These are phyloP conservation scores for Bagarius yarrelli DNA, from an alignment of 2,113 vertebrate genomes.

Conservation along the genomic window DNA sequence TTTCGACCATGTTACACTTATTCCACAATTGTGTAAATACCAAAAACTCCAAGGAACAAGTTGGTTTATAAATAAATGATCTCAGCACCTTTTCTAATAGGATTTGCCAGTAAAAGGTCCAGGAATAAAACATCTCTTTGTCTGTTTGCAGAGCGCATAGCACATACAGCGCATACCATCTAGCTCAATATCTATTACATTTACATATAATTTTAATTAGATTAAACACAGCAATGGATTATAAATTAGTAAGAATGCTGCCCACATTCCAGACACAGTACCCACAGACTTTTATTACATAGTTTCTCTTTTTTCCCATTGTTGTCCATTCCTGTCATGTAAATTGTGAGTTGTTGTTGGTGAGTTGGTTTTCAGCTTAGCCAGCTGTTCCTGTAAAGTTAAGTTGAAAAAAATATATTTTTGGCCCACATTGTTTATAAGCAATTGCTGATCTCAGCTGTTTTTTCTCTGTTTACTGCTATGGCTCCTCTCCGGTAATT, in stretches of 20 bases:
- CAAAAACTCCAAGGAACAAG: neutral
- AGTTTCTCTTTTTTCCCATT: neutral
- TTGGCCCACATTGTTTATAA: slow-evolving; percentile 13
- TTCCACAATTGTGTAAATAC: neutral
- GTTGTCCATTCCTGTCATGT: slow-evolving; percentile 25
- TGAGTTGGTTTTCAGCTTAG: slow-evolving; percentile 2
- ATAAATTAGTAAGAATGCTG: no score
- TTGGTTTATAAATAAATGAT: neutral
- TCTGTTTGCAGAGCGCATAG: neutral
- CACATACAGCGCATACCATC: neutral
- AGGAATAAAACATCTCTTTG: neutral
- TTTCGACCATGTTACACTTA: no score
- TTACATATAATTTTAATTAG: neutral
- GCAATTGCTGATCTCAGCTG: slow-evolving; percentile 2
- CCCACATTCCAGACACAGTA: neutral
- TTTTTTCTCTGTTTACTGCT: slow-evolving; percentile 24
- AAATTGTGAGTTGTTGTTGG: neutral
- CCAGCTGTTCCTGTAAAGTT: slow-evolving; percentile 8
- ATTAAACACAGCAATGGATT: no score
- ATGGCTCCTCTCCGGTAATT: slow-evolving; percentile 32
- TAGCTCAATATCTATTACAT: neutral
- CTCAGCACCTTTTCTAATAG: neutral
- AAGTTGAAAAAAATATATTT: slow-evolving; percentile 17
- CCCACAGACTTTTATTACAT: neutral
- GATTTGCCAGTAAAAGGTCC: neutral